Conservation (phyloP, 1,140 invertebrate species). For the Aphis gossypii region DNA sequence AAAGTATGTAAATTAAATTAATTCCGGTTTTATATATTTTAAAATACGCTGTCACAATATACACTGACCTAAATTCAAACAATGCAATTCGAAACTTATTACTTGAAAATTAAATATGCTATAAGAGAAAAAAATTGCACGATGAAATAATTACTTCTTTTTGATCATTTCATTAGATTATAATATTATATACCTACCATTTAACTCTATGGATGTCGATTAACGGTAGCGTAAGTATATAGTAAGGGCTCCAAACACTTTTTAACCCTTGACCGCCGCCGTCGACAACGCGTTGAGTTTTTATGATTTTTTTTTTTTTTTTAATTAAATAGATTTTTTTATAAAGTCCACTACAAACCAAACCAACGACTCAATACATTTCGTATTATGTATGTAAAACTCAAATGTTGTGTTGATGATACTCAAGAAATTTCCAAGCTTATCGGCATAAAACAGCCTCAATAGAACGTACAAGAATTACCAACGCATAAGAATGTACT, state of each 20-base stretch:
- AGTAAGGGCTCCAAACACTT: not conserved
- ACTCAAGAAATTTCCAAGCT: not conserved
- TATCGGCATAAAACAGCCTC: not conserved
- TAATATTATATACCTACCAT: not conserved
- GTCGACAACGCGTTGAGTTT: not conserved
- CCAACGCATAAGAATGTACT: not conserved
- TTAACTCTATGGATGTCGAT: not conserved
- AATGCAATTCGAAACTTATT: not conserved
- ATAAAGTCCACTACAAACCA: not conserved
- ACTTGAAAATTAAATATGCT: not conserved
- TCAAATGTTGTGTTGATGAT: not conserved
- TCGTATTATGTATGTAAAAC: not conserved
- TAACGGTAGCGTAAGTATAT: not conserved
- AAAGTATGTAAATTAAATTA: not conserved
- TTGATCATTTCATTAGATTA: not conserved
- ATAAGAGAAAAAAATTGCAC: not conserved
- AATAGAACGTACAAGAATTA: not conserved
- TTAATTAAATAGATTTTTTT: not conserved
- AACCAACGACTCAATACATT: not conserved
- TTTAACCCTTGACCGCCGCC: not conserved
- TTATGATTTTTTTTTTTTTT: not conserved
- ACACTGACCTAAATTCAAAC: not conserved
- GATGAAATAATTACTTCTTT: not conserved
- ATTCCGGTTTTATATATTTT: not conserved
- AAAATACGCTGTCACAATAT: not conserved